Base-by-base conservation (phyloP, 2,113 vertebrate species). In the Callithrix jacchus region DNA sequence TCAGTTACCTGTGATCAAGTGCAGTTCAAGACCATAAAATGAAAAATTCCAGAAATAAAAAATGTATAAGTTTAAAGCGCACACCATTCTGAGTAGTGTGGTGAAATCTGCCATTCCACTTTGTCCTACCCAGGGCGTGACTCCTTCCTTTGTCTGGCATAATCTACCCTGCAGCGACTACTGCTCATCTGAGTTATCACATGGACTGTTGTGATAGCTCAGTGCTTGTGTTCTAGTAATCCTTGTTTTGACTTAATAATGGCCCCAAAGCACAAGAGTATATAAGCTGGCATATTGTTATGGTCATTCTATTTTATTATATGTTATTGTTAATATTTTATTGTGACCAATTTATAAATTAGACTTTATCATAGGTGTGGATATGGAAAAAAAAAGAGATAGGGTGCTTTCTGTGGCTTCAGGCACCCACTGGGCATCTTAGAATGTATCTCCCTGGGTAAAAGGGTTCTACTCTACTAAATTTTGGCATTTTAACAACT, bases 401-500 rank as follows among this genome's bases (percentile, higher is more conserved):
- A 77, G 74, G 45, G 45, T 47, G 4, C 74, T 47, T 18, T 47
- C 16, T 77, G 27, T 4, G 8, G 74, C 17, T 77, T 77, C 14
- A 32, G 42, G 27, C 74, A 32, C 47, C 42, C 16, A 77, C 74
- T 47, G 27, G 27, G 8, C 61, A 45, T 32, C 74, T 77, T 77
- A 45, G 27, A 47, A 77, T 47, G 45, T 32, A 47, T 77, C 27
- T 77, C 74, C 14, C 42, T 77, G 42, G 27, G 9, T 77, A 47
- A 47, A 12, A 3, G 14, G 42, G 74, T 45, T 32, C 27, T 18
- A 32, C 13, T 76, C 13, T 27, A 45, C 40, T 86, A 61, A 45
- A 70, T 92, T 79, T 73, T 95, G n/a, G 40, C 73, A 37, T 70
- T 92, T 87, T 21, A 49, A 70, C 40, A 77, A 30, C 40, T 96